Percentiles rank a stretch among this genome's conserved stretches.
phyloP scores from a whole-genome alignment of 2,113 vertebrate species.

The Anarrhichthys ocellatus region DNA sequence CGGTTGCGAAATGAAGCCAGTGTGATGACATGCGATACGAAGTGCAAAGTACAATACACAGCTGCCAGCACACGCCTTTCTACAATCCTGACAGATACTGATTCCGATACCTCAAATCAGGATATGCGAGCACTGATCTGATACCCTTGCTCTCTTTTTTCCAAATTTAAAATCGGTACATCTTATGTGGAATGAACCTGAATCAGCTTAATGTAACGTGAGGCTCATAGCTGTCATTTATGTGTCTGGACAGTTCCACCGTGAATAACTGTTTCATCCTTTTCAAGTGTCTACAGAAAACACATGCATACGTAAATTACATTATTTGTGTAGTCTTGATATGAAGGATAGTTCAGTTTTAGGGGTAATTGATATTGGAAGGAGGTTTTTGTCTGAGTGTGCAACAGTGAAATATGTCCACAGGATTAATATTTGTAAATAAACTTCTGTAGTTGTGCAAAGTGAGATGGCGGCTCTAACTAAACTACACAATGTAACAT shows the following conservation, averaged over 20 bases:
- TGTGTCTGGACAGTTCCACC: background rate
- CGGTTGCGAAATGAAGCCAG: slow-evolving; percentile 25
- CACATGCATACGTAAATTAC: background rate
- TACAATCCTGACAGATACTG: background rate
- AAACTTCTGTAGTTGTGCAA: background rate
- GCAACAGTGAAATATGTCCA: background rate
- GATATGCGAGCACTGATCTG: background rate
- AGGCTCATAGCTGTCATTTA: background rate
- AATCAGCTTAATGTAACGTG: background rate
- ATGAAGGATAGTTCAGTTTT: background rate
- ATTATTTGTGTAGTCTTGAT: background rate
- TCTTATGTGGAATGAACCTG: background rate
- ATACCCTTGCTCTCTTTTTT: background rate
- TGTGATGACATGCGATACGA: background rate
- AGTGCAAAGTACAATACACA: slow-evolving; percentile 24
- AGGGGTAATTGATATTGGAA: background rate
- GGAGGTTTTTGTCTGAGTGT: background rate
- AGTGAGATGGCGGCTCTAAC: background rate
- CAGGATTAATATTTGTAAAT: background rate
- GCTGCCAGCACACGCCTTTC: background rate
- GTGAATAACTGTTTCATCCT: background rate
- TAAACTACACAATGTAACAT: background rate
- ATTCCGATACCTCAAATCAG: background rate
- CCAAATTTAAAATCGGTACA: background rate
- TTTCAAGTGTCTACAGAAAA: background rate